These are phyloP conservation scores for Lipophrys pholis DNA, from an alignment of 2,113 vertebrate species.

Conservation along the genomic window DNA sequence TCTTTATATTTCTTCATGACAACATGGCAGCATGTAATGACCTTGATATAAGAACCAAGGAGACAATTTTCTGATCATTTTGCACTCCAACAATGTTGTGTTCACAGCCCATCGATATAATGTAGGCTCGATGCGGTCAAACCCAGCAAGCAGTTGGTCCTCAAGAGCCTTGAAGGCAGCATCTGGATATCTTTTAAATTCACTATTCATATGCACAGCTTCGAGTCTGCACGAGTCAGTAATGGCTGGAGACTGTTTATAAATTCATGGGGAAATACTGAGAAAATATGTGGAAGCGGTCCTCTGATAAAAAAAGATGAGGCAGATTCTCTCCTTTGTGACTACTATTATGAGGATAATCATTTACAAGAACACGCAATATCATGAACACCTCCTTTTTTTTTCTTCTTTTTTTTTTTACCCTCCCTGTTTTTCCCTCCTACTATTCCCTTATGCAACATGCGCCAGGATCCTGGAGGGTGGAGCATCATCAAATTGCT, in stretches of 20 bases:
- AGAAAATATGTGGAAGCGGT: constrained; percentile 3
- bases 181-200: too few relatives aligned
- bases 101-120: too few relatives aligned
- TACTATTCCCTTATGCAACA: constrained; percentile 9
- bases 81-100: too few relatives aligned
- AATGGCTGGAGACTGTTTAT: background rate
- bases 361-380: constrained; percentile 24
- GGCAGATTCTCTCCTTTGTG: background rate
- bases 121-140: too few relatives aligned
- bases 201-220: background rate
- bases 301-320: constrained; percentile 1
- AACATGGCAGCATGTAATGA: too few relatives aligned
- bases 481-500: constrained; percentile 59
- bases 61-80: too few relatives aligned
- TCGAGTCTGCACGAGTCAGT: background rate
- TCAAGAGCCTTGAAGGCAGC: too few relatives aligned
- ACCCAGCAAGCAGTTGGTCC: too few relatives aligned
- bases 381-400: constrained; percentile 2
- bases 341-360: background rate
- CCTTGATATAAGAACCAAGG: too few relatives aligned
- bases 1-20: too few relatives aligned
- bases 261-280: background rate
- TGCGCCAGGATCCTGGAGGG: constrained; percentile 44
- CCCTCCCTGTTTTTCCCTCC: background rate
- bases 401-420: background rate